phyloP scores from a whole-genome alignment of 2,113 vertebrate genomes.

The Anarhynchus alexandrinus region DNA sequence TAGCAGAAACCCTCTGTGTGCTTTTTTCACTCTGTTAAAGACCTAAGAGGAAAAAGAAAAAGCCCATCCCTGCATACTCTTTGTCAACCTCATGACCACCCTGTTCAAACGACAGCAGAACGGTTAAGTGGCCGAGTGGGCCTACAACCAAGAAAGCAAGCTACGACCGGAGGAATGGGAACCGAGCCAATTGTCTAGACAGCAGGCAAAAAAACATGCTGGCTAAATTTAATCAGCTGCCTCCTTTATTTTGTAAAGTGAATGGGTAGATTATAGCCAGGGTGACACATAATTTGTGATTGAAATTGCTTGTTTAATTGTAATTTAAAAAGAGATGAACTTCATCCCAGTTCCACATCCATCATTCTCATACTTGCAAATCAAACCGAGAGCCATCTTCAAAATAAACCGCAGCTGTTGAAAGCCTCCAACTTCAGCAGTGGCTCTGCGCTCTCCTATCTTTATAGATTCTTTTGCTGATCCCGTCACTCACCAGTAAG shows the following conservation, averaged over 20 bases:
- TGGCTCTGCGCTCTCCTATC: not conserved
- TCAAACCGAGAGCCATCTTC: not conserved
- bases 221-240: conserved; percentile 63
- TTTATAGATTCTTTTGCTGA: not conserved
- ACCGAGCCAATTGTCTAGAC: conserved; percentile 58
- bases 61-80: not conserved
- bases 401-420: conserved; percentile 5
- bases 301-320: conserved; percentile 45
- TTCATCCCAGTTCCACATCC: not conserved
- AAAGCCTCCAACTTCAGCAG: not conserved
- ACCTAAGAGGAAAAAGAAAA: not conserved
- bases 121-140: conserved; percentile 29
- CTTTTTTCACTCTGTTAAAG: not conserved
- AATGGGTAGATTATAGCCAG: conserved; percentile 50
- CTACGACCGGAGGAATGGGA: not conserved
- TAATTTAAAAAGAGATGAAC: conserved; percentile 38
- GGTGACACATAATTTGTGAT: conserved; percentile 40
- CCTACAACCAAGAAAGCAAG: conserved; percentile 22
- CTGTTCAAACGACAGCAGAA: not conserved
- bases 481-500: not conserved
- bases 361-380: not conserved
- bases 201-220: conserved; percentile 44
- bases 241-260: conserved; percentile 51
- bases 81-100: not conserved
- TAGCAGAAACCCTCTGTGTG: not conserved